Evolutionary conservation across 2,113 vertebrate species (phyloP), one percentile per base, ranked within the genome.

Genomic region (Eleginops maclovinus): DNA sequence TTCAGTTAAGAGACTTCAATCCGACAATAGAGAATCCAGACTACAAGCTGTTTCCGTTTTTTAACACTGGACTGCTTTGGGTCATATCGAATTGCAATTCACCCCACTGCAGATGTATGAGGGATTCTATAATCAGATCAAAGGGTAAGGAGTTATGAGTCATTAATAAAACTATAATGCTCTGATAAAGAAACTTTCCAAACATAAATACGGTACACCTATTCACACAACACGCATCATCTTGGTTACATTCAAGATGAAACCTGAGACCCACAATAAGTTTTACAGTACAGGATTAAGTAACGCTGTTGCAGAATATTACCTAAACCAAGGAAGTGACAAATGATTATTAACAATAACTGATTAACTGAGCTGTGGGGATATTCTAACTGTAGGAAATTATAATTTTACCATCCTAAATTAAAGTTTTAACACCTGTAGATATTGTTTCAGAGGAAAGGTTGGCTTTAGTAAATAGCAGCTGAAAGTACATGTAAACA

Each of bases 231-330:
- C 72, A 43, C 44, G 72, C 22, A 36, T 79, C 60, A 17, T 53
- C 41, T 47, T 68, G 24, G 53, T 68, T 79, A 86, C 71, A 82
- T 84, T 86, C 82, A 82, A 75, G 19, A 62, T 46, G 72, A 44
- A 81, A 78, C 85, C 85, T 87, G 81, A 87, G 82, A 62, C 65
- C 74, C 60, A 62, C 49, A 54, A 16, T 61, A 64, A 69, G 67
- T 75, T 24, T 36, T 75, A 87, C 69, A 73, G 69, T 77, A 79
- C 71, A 60, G 15, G 47, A 50, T 55, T 11, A 47, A 60, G 22
- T 51, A 70, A 72, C n/a, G 2, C 46, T 31, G 75, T 10, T 58
- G 31, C 62, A 47, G 46, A 2, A 60, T 54, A 24, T 53, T 54
- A 60, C 26, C 53, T 55, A 61, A 79, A 72, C 41, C 51, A 75